Evolutionary conservation across 2,888 invertebrate genomes (phyloP), one percentile per base, ranked within the genome.

Genomic region (Conops quadrifasciatus): DNA sequence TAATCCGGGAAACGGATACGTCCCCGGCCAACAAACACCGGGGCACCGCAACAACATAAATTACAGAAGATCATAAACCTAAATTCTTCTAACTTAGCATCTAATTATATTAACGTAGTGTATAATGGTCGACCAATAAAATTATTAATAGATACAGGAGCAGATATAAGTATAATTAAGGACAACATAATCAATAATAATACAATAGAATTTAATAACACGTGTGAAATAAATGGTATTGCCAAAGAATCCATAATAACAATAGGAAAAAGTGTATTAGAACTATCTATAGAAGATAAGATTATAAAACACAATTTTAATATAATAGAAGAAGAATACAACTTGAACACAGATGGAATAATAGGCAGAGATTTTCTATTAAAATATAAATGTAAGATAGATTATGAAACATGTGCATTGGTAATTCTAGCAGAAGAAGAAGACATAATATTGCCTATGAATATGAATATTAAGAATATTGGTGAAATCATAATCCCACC

Each of bases 131-230:
- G 49, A 49, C 49, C 7, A 58, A 1, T 58, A 1, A 58, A 15
- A 11, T 58, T 58, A 1, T 26, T 58, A 58, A 16, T 58, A 58
- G 58, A 58, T 58, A 26, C 24, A 58, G 26, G 58, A 58, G 58
- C 58, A 58, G 58, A 58, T 2, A 58, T 26, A 24, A 26, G 26
- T 1, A 26, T 58, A 58, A 13, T 58, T 15, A 84, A 62, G 43
- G 16, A 62, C 7, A 16, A 28, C n/a, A 62, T 11, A 1, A 9
- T 43, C 30, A 43, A 30, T 62, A 7, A 16, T 3, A 26, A 43
- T 62, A 45, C 11, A n/a, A 2, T 49, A 49, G n/a, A 4, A 49
- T 49, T 49, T 49, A 49, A 13, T 13, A 49, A 1, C n/a, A 16
- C 5, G 49, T 49, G n/a, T 1, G 49, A 49, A 16, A 49, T 49